Evolutionary conservation across 2,888 invertebrate genomes (phyloP).

Genomic region (Lutraria lutraria): DNA sequence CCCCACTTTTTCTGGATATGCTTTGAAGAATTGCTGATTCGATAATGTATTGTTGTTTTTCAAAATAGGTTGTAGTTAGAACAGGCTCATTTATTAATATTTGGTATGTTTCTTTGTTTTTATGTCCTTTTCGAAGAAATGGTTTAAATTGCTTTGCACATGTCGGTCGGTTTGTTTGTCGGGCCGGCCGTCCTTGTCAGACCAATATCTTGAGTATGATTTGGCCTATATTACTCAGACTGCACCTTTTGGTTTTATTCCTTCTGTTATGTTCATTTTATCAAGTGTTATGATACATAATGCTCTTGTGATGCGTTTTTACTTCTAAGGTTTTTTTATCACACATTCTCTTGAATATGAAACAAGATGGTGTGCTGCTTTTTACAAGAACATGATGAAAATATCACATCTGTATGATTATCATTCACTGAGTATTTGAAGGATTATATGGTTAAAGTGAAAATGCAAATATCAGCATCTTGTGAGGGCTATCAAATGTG

Average conservation of each 20-base stretch:
- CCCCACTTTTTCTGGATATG: too few relatives aligned
- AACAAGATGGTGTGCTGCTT: not conserved
- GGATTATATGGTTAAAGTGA: not conserved
- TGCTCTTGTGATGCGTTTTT: not conserved
- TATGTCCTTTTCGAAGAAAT: too few relatives aligned
- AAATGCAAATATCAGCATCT: not conserved
- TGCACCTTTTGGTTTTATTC: not conserved
- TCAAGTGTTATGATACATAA: slow-evolving; percentile 3
- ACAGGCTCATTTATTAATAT: too few relatives aligned
- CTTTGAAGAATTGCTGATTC: too few relatives aligned
- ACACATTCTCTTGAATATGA: not conserved
- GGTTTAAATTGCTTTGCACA: too few relatives aligned
- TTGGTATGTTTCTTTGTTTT: too few relatives aligned
- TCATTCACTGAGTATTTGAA: not conserved
- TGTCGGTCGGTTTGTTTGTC: too few relatives aligned
- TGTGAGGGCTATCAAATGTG: not conserved
- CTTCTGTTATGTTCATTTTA: not conserved
- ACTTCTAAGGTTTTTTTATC: not conserved
- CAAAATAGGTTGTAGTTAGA: too few relatives aligned
- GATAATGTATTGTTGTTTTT: too few relatives aligned
- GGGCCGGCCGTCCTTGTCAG: too few relatives aligned
- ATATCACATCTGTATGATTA: not conserved
- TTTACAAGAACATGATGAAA: not conserved
- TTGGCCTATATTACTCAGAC: too few relatives aligned
- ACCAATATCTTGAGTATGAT: too few relatives aligned